Conservation (phyloP, 2,797 vertebrate genomes). For the Pipistrellus pygmaeus region DNA sequence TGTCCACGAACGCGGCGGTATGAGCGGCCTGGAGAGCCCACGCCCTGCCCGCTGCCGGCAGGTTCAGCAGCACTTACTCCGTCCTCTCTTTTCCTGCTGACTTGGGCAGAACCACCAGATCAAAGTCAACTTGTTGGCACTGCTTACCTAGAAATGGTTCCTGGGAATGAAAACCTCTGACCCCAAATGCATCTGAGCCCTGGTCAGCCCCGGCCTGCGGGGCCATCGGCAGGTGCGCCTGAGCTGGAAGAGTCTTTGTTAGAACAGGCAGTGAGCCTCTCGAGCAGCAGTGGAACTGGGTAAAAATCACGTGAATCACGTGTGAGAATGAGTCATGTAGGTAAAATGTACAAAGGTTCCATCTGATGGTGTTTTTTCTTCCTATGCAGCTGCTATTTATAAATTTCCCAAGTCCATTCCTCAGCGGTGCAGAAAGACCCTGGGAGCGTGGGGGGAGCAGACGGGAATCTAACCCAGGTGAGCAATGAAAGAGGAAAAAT, state of each 20-base stretch:
- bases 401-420: conserved; percentile 37
- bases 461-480: neutral
- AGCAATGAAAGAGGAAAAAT: neutral
- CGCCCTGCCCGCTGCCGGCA: neutral
- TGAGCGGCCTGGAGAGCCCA: conserved; percentile 66
- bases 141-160: conserved; percentile 53
- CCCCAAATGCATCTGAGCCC: conserved; percentile 43
- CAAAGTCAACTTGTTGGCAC: conserved; percentile 47
- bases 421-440: neutral
- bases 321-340: neutral
- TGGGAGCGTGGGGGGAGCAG: neutral
- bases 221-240: neutral
- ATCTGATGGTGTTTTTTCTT: neutral
- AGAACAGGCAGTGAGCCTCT: neutral
- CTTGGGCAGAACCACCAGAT: conserved; percentile 45
- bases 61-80: conserved; percentile 39
- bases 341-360: neutral
- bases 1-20: conserved; percentile 79
- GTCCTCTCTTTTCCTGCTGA: neutral
- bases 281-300: neutral
- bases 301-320: neutral
- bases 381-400: neutral
- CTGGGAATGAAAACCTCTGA: conserved; percentile 42
- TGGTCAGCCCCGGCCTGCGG: neutral
- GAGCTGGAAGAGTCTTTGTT: neutral